phyloP scores from a whole-genome alignment of 92 coral and sea anemone genomes.

The Phenganax subtilis region DNA sequence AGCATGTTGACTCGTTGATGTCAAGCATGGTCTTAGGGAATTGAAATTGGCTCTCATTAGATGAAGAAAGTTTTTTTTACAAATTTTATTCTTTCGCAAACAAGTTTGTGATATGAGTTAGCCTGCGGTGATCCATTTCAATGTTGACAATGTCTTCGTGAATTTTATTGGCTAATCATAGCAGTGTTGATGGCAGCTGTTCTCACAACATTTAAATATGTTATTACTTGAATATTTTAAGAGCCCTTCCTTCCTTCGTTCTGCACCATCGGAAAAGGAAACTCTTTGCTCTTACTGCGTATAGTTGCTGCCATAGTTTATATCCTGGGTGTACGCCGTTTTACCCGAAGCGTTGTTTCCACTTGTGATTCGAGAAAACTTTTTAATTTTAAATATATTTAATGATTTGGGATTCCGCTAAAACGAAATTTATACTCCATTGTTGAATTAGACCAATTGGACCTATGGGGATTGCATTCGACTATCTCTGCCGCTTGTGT shows the following conservation, averaged over 20 bases:
- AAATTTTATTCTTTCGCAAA: conserved; percentile 80
- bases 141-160: conserved; percentile 83
- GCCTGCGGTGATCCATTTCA: conserved; percentile 77
- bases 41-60: neutral
- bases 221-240: conserved; percentile 43
- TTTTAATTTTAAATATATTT: too few species aligned
- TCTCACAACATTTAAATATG: conserved; percentile 42
- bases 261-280: conserved; percentile 33
- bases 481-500: too few species aligned
- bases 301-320: conserved; percentile 7
- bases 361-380: too few species aligned
- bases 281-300: neutral
- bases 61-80: conserved; percentile 48
- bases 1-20: conserved; percentile 9
- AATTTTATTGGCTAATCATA: conserved; percentile 65
- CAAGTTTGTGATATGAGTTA: conserved; percentile 57
- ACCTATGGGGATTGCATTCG: too few species aligned
- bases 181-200: conserved; percentile 96
- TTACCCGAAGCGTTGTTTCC: too few species aligned
- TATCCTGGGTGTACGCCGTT: conserved; percentile 1
- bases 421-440: too few species aligned
- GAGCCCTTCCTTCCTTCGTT: conserved; percentile 22
- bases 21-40: neutral
- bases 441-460: too few species aligned
- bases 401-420: too few species aligned